phyloP scores from a whole-genome alignment of 53 echinoderm and acorn worm species.

The Apostichopus leukothele region DNA sequence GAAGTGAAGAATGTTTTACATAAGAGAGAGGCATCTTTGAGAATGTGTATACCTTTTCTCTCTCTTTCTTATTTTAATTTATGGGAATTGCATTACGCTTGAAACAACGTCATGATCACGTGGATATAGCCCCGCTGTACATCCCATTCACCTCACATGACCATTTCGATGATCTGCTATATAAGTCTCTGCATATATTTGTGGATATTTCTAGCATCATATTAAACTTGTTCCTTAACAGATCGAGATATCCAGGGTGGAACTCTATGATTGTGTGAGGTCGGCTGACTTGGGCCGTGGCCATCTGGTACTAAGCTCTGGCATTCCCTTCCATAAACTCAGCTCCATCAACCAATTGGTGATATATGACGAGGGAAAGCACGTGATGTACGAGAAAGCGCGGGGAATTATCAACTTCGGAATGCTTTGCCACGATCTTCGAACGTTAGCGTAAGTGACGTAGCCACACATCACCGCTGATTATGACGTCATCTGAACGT shows the following conservation, averaged over 20 bases:
- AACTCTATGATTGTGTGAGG: constrained; percentile 9
- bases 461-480: neutral
- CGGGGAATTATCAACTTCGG: neutral
- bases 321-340: neutral
- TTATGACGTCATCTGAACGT: neutral
- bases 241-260: neutral
- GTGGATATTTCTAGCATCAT: too few species aligned
- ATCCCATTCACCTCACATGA: too few species aligned
- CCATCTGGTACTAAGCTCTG: neutral
- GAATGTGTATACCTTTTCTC: neutral
- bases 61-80: neutral
- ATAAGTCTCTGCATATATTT: too few species aligned
- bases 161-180: too few species aligned
- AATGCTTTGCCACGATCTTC: neutral
- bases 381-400: neutral
- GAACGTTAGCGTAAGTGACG: neutral
- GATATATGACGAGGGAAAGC: constrained; percentile 14
- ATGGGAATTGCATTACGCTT: too few species aligned
- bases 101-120: too few species aligned
- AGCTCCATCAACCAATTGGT: constrained; percentile 1
- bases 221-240: neutral
- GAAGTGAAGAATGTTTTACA: neutral
- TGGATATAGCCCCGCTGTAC: too few species aligned
- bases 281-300: neutral
- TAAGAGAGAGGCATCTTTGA: neutral